Percentiles rank a stretch among this genome's conserved stretches.
These are phyloP conservation scores for Apteryx mantelli DNA, from an alignment of 2,113 vertebrate species.

Conservation along the genomic window DNA sequence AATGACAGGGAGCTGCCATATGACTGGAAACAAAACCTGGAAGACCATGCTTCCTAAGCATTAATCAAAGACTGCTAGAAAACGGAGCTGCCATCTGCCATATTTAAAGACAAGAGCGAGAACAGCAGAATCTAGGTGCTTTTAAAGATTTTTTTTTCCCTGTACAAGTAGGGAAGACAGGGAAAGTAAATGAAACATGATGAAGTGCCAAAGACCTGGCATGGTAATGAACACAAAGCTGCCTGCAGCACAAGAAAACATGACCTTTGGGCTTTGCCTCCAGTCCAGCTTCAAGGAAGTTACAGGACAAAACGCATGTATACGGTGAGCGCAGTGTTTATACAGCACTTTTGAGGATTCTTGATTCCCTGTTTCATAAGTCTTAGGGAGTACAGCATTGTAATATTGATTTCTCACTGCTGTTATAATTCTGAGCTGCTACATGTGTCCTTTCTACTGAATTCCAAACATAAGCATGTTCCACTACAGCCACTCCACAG, in stretches of 20 bases:
- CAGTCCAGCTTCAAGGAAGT: background rate
- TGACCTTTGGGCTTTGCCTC: background rate
- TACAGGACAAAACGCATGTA: accelerated
- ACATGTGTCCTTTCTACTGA: background rate
- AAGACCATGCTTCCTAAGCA: background rate
- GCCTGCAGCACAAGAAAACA: background rate
- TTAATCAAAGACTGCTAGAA: background rate
- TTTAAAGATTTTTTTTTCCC: background rate
- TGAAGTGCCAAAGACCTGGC: background rate
- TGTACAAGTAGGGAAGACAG: background rate
- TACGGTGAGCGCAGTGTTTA: background rate
- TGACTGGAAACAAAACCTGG: background rate
- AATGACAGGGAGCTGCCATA: background rate
- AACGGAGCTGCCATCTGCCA: background rate
- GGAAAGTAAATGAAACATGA: background rate
- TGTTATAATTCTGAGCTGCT: background rate
- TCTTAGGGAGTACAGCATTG: background rate
- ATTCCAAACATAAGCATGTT: background rate
- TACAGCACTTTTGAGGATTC: slow-evolving; percentile 3
- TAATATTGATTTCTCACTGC: slow-evolving; percentile 8
- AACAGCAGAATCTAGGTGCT: background rate
- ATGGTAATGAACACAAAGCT: background rate
- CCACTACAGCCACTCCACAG: background rate
- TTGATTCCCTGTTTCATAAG: background rate
- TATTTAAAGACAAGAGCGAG: background rate